Percentiles rank a stretch among this genome's conserved stretches.
These are phyloP conservation scores for Pao palembangensis DNA, from an alignment of 2,113 vertebrate genomes.

Conservation along the genomic window DNA sequence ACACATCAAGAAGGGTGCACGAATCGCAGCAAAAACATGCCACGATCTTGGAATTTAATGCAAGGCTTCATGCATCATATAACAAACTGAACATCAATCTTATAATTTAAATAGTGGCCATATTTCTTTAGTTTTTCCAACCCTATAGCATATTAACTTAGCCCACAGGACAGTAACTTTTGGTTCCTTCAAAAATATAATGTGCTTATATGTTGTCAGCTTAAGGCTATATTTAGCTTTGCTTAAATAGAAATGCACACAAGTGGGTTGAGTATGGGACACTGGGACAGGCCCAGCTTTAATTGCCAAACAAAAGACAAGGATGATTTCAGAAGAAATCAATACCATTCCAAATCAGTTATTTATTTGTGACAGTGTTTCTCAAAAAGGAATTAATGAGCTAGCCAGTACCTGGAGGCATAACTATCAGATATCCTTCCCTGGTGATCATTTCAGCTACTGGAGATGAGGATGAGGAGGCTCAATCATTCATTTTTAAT, in stretches of 20 bases:
- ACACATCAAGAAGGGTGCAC: background rate
- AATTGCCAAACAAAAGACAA: slow-evolving; percentile 66
- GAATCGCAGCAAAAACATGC: background rate
- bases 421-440: slow-evolving; percentile 69
- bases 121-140: too few species aligned
- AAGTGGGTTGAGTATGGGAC: slow-evolving; percentile 39
- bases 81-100: too few species aligned
- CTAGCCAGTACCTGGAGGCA: slow-evolving; percentile 65
- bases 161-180: background rate
- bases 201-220: slow-evolving; percentile 20
- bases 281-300: slow-evolving; percentile 52
- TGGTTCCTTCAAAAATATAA: background rate
- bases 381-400: slow-evolving; percentile 70
- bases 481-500: slow-evolving; percentile 78
- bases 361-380: slow-evolving; percentile 74
- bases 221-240: slow-evolving; percentile 39
- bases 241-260: slow-evolving; percentile 50
- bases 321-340: slow-evolving; percentile 72
- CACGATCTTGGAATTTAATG: background rate
- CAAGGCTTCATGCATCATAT: too few species aligned
- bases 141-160: too few species aligned
- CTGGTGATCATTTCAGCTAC: slow-evolving; percentile 66
- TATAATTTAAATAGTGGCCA: too few species aligned
- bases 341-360: slow-evolving; percentile 68
- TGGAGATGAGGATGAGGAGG: slow-evolving; percentile 60